phyloP scores from a whole-genome alignment of 1,140 invertebrate species.

The Nixonia krombeini region DNA sequence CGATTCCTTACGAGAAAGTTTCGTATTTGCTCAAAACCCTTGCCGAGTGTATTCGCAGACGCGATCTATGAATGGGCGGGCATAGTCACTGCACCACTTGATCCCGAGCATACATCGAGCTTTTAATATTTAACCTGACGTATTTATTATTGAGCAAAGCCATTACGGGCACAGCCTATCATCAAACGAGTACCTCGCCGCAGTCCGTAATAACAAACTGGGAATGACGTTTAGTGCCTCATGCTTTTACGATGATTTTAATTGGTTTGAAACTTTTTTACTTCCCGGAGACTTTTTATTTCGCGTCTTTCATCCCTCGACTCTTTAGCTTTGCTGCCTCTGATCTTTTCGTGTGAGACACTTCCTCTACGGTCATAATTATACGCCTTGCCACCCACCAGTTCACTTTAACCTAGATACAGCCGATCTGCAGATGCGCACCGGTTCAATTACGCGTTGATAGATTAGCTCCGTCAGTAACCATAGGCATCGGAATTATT shows the following conservation, averaged over 20 bases:
- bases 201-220: conserved; percentile 2
- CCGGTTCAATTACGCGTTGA: too few relatives aligned
- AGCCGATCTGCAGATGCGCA: too few relatives aligned
- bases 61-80: conserved; percentile 1
- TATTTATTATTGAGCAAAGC: conserved; percentile 4
- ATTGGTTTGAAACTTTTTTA: conserved; percentile 4
- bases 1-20: conserved; percentile 6
- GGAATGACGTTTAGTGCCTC: conserved; percentile 2
- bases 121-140: conserved; percentile 5
- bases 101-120: neutral
- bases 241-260: conserved; percentile 3
- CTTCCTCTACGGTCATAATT: neutral
- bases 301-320: neutral
- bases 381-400: too few relatives aligned
- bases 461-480: too few relatives aligned
- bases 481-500: too few relatives aligned
- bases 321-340: neutral
- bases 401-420: too few relatives aligned
- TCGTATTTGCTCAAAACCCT: conserved; percentile 1
- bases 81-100: neutral
- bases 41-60: neutral
- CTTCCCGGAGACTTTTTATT: neutral
- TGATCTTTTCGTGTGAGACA: neutral
- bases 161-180: conserved; percentile 3
- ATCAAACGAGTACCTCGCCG: conserved; percentile 1